Percentiles rank a stretch among this genome's conserved stretches.
Evolutionary conservation across 2,888 invertebrate genomes (phyloP).

Genomic region (Thereva unica): DNA sequence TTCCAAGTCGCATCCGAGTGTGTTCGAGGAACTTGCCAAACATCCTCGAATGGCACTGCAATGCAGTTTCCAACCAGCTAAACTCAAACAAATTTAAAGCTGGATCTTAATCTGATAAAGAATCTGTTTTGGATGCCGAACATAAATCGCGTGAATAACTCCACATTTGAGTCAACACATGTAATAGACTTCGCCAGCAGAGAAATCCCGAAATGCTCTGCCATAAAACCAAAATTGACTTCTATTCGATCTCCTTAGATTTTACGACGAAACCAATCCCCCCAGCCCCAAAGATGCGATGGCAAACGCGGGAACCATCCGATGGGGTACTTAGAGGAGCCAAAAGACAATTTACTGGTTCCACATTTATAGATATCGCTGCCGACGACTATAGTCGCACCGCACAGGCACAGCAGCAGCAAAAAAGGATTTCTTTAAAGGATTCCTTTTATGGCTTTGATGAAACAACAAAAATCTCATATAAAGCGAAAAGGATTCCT

Average conservation of each 20-base stretch:
- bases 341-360: slow-evolving; percentile 42
- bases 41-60: not conserved
- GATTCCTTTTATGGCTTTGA: slow-evolving; percentile 40
- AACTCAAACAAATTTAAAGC: not conserved
- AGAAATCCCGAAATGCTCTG: slow-evolving; percentile 38
- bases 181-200: slow-evolving; percentile 25
- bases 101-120: slow-evolving; percentile 4
- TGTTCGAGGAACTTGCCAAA: no score
- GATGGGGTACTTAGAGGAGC: slow-evolving; percentile 31
- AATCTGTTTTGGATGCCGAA: slow-evolving; percentile 24
- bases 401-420: slow-evolving; percentile 12
- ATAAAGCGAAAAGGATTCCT: slow-evolving; percentile 34
- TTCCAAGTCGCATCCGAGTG: no score
- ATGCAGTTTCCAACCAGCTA: not conserved
- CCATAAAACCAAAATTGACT: slow-evolving; percentile 43
- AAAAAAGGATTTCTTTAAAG: slow-evolving; percentile 37
- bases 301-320: slow-evolving; percentile 30
- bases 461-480: slow-evolving; percentile 41
- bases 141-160: slow-evolving; percentile 31
- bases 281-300: slow-evolving; percentile 13
- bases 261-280: slow-evolving; percentile 36
- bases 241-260: slow-evolving; percentile 41
- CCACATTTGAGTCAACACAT: slow-evolving; percentile 14
- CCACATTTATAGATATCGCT: slow-evolving; percentile 37
- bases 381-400: not conserved